Base-by-base conservation (phyloP, 1,140 invertebrate species). In the Cepaea nemoralis region DNA sequence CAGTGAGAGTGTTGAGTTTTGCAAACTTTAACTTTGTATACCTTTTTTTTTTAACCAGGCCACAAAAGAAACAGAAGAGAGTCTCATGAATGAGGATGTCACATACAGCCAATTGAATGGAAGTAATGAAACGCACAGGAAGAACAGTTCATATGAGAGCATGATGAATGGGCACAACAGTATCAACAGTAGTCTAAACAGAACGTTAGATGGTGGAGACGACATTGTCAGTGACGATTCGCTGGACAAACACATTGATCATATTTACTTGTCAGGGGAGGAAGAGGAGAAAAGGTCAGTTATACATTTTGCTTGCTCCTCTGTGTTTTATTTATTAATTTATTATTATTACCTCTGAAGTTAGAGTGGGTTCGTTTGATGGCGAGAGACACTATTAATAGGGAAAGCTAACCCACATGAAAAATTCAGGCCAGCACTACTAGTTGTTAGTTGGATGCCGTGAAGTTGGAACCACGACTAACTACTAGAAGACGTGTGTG, bases 211-310 rank as follows among this genome's bases (percentile, higher is more conserved):
- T n/a, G 66, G 31, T 79, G 75, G 75, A 66, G 75, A 77, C 12
- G 35, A 22, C 19, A 27, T 10, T 50, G 73, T 48, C 31, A 73
- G 59, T 73, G 78, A 69, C 24, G 78, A 80, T 33, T 45, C 78
- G 0, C 48, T 80, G 8, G 48, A 55, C 2, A 39, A 70, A 33
- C 39, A 80, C 22, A 69, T 80, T 27, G 78, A 80, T 55, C 78
- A 80, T 31, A 80, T 80, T 63, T 45, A 35, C 35, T 48, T 80
- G 27, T 70, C 66, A 40, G 78, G 78, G 42, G 78, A 80, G 27
- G 78, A 80, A 33, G 78, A 80, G 33, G 78, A 80, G 39, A 80
- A 73, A 39, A 80, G 78, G 78, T 80, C 63, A 39, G 12, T 40
- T 45, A 45, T 8, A 24, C n/a, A 55, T n/a, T n/a, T n/a, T n/a